Percentiles rank a stretch among this genome's conserved stretches.
These are phyloP conservation scores for Digitonthophagus gazella DNA, from an alignment of 2,888 invertebrate species.

Conservation along the genomic window DNA sequence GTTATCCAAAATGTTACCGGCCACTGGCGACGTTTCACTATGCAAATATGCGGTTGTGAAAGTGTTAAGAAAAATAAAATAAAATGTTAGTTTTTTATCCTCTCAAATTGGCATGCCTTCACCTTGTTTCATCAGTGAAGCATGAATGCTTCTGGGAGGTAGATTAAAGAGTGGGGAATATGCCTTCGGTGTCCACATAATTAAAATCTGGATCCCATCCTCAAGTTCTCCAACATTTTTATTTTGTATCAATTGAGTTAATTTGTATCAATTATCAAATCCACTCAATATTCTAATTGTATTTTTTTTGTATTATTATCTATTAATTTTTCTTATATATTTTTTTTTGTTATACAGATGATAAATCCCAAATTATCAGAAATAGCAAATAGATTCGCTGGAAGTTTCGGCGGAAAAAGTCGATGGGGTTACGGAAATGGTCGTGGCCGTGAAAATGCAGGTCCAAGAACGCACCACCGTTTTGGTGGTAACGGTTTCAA, in stretches of 20 bases:
- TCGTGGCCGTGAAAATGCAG: constrained; percentile 45
- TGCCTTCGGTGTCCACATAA: constrained; percentile 79
- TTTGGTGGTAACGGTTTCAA: constrained; percentile 29
- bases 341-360: constrained; percentile 55
- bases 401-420: constrained; percentile 55
- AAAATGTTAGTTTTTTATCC: no score
- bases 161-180: constrained; percentile 62
- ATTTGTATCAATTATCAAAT: no score
- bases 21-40: no score
- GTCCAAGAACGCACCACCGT: constrained; percentile 40
- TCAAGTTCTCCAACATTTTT: constrained; percentile 51
- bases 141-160: constrained; percentile 77
- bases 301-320: constrained; percentile 23
- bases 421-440: constrained; percentile 56
- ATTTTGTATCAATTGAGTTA: no score
- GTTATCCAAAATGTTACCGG: no score
- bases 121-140: constrained; percentile 59
- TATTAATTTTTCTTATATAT: not conserved
- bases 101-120: constrained; percentile 75
- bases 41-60: no score
- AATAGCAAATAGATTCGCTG: constrained; percentile 66
- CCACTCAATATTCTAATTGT: constrained; percentile 18
- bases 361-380: constrained; percentile 83
- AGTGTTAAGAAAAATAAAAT: no score
- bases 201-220: constrained; percentile 73